Evolutionary conservation across 2,113 vertebrate genomes (phyloP).

Genomic region (Phylloscopus trochilus): DNA sequence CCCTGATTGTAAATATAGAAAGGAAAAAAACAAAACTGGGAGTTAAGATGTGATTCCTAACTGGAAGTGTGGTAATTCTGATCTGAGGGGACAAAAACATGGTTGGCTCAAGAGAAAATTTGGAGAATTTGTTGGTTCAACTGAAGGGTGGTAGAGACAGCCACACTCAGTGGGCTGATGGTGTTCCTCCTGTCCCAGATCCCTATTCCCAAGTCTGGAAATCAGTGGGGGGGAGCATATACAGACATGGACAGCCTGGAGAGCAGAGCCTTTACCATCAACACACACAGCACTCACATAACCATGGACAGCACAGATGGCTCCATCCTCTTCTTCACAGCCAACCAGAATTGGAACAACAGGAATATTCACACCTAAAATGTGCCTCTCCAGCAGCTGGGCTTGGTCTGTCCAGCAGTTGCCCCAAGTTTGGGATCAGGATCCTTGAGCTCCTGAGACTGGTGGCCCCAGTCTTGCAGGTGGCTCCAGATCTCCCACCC

Average conservation of each 20-base stretch:
- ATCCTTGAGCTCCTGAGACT: neutral
- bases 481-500: no score
- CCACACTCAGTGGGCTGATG: neutral
- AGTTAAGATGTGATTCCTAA: neutral
- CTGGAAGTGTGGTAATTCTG: neutral
- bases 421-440: neutral
- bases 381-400: neutral
- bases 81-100: neutral
- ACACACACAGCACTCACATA: accelerated
- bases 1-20: neutral
- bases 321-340: neutral
- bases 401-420: neutral
- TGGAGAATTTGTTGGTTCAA: neutral
- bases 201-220: neutral
- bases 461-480: neutral
- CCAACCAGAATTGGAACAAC: accelerated
- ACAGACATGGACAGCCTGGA: neutral
- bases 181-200: neutral
- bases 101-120: neutral
- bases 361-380: neutral
- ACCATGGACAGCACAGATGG: neutral
- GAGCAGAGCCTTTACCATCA: neutral
- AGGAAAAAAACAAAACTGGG: neutral
- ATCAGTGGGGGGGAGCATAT: accelerated
- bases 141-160: neutral